Evolutionary conservation across 2,888 invertebrate genomes (phyloP), one percentile per base, ranked within the genome.

Genomic region (Octodonta nipae): DNA sequence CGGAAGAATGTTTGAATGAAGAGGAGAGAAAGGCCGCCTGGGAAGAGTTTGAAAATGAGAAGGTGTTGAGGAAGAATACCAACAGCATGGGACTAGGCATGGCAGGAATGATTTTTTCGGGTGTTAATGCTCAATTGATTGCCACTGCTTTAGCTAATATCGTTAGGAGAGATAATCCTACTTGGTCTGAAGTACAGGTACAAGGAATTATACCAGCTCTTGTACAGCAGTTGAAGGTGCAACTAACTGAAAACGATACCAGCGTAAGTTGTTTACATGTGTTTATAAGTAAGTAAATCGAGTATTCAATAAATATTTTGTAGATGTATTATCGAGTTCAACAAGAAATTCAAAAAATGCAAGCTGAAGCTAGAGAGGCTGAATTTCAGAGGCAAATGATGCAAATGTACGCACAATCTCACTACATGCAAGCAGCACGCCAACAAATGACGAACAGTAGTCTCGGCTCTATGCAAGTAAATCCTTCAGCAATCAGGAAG

Each of bases 11-110:
- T 40, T 66, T 98, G 15, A 81, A 85, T 14, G 93, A 93, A 54
- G 91, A 88, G 45, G 96, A 96, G 58, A 73, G 91, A 17, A 86
- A 91, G 54, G 83, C 86, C 1, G 98, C 96, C 1, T 96, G 96
- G 96, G 80, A 84, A 42, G 96, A 98, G 60, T 98, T 86, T 56
- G 92, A 96, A 65, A 83, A 84, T 25, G 41, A 43, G 30, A 41
- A 41, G 28, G 43, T 40, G 3, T 27, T 43, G 11, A 20, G 41
- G 17, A 41, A 41, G 28, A 41, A 34, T 2, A 20, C 16, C 4
- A 22, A n/a, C 3, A 22, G 2, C 3, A 96, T 40, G 98, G n/a
- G n/a, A n/a, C n/a, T n/a, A n/a, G n/a, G n/a, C n/a, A 10, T 10
- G 3, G 22, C 22, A 2, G 3, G 10, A 11, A 22, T 10, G 2